These are phyloP conservation scores for Scelioninae gen. 1 DNA, from an alignment of 2,888 invertebrate species.

Conservation along the genomic window DNA sequence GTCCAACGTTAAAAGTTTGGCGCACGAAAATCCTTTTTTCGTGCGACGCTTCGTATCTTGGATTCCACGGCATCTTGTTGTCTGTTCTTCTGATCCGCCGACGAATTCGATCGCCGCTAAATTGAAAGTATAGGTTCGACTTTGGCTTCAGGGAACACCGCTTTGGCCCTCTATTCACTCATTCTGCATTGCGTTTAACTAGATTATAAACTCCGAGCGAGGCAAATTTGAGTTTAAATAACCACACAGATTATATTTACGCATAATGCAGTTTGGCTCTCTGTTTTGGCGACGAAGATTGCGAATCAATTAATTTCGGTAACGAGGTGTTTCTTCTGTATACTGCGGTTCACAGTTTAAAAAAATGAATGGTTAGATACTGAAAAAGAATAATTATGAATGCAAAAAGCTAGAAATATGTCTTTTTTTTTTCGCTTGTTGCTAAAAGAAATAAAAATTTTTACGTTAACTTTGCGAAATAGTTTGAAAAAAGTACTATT, in stretches of 20 bases:
- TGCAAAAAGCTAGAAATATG: too few species aligned
- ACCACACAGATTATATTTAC: constrained; percentile 32
- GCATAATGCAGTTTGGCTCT: constrained; percentile 7
- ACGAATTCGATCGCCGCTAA: constrained; percentile 68
- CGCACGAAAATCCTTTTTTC: constrained; percentile 68
- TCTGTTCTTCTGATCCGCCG: constrained; percentile 63
- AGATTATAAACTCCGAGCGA: constrained; percentile 31
- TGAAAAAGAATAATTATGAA: too few species aligned
- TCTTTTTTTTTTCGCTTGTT: too few species aligned
- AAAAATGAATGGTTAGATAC: background rate
- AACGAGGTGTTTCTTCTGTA: background rate
- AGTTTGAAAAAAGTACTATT: too few species aligned
- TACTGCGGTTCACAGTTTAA: background rate
- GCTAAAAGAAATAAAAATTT: too few species aligned
- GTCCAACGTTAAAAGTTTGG: constrained; percentile 49
- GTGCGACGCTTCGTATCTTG: constrained; percentile 53
- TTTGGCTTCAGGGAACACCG: constrained; percentile 34
- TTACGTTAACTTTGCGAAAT: too few species aligned
- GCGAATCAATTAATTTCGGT: background rate
- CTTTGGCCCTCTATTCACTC: constrained; percentile 22
- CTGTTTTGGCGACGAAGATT: background rate
- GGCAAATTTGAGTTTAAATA: constrained; percentile 42
- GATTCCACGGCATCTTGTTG: constrained; percentile 67
- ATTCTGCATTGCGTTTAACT: constrained; percentile 34
- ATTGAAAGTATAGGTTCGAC: constrained; percentile 65